Evolutionary conservation across 2,888 invertebrate genomes (phyloP), one percentile per base, ranked within the genome.

Genomic region (Calliscelio sp.): DNA sequence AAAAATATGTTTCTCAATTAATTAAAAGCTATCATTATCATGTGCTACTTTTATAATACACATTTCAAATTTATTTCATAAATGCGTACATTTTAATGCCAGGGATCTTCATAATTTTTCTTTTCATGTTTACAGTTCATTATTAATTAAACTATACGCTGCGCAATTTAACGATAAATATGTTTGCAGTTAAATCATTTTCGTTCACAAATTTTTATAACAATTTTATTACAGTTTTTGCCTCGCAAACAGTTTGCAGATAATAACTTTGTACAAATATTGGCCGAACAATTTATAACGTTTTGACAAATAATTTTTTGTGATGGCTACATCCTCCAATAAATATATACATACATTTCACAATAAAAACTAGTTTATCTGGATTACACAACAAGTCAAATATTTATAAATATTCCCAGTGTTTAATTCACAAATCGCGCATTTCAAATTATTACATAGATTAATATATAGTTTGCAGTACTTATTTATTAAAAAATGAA

Each of bases 181-280:
- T 11, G 14, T 11, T 11, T 35, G 8, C 35, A 35, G 14, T 11
- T 35, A 35, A 35, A 35, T 11, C 14, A 35, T 1, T 35, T 35
- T 1, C 1, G 8, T 35, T 35, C 1, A 11, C 8, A 7, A 32
- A 7, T 7, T 35, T 11, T 35, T 11, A 35, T 5, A 5, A 3
- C 10, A 35, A 35, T 11, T 35, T n/a, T 41, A 14, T 41, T 41
- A 5, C 1, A 5, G 41, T 25, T 25, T 25, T 4, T 44, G 22
- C 7, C 11, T n/a, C n/a, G n/a, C 41, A 46, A 63, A 63, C 25
- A 22, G 18, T 28, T 46, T 63, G 11, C 41, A 63, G n/a, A 24
- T 46, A 46, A 61, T 4, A 57, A 28, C 28, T 63, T 22, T 28
- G 28, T 46, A 16, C 8, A 46, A 63, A 46, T 28, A 63, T 44